Base-by-base conservation (phyloP, 1,140 invertebrate species). In the Leucophenga varia region DNA sequence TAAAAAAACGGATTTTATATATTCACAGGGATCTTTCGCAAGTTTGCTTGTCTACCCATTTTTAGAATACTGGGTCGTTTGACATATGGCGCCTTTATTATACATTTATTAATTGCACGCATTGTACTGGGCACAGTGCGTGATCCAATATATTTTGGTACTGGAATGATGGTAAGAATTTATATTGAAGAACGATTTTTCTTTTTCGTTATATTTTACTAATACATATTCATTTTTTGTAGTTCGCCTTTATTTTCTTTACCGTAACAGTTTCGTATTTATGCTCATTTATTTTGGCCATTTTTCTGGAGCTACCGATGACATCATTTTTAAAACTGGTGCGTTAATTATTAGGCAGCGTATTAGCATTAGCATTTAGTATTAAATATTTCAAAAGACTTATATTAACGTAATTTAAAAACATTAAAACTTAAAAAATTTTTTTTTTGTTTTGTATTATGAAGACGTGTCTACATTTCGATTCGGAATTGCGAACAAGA, bases 301-400 rank as follows among this genome's bases (percentile, higher is more conserved):
- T 80, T 72, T 47, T 79, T 67, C 12, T 73, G 50, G 28, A 70
- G 53, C 8, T 70, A 43, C 37, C 74, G 54, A 54, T 89, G 81
- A 69, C 69, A 10, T 64, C 69, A 7, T 47, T 59, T 34, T 54
- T 71, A 85, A 86, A 45, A 83, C 80, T 58, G 79, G 78, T 72
- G 47, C 61, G 69, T 14, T 72, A 60, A 44, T 25, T 25, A 10
- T 37, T 2, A 10, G 19, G 20, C 21, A 28, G 21, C 9, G n/a
- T n/a, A n/a, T n/a, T n/a, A n/a, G n/a, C n/a, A n/a, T n/a, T n/a
- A n/a, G n/a, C 31, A 22, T 17, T 22, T 12, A 4, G 31, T 34
- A 34, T 35, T 47, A 42, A 54, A 13, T 44, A 53, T 43, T 17
- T 28, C 19, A 43, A 40, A 47, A 35, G 39, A 43, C 28, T 43